Conservation (phyloP, 1,140 invertebrate genomes). For the Linepithema humile region DNA sequence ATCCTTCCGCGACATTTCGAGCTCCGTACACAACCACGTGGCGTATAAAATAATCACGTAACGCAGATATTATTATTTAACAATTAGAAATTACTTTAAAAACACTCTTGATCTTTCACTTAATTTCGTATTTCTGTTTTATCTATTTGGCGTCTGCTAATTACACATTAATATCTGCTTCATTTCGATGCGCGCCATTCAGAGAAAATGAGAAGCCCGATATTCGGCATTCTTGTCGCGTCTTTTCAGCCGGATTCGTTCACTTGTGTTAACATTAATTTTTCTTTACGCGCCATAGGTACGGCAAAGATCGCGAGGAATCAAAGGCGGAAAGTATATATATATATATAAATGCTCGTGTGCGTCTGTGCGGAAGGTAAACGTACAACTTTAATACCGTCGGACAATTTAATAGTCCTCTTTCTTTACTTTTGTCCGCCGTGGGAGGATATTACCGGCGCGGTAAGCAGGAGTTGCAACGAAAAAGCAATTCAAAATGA, state of each 20-base stretch:
- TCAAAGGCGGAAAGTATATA: conserved; percentile 11
- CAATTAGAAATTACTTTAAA: background rate
- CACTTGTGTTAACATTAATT: conserved; percentile 44
- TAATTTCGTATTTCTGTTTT: background rate
- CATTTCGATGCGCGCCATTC: background rate
- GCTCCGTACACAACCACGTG: background rate
- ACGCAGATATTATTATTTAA: background rate
- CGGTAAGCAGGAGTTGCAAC: conserved; percentile 22
- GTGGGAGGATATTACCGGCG: conserved; percentile 46
- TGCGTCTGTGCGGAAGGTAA: conserved; percentile 14
- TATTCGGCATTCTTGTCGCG: background rate
- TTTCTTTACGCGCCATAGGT: conserved; percentile 24
- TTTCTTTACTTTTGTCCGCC: conserved; percentile 32
- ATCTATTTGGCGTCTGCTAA: background rate
- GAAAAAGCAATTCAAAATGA: conserved; percentile 50
- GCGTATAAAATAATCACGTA: background rate
- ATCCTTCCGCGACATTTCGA: background rate
- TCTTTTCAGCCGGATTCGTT: background rate
- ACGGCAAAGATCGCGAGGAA: background rate
- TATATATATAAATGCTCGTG: background rate
- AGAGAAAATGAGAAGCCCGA: background rate
- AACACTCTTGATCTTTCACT: background rate
- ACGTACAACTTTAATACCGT: conserved; percentile 58
- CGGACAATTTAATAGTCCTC: conserved; percentile 47
- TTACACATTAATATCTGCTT: background rate